Base-by-base conservation (phyloP, 2,888 invertebrate species). In the Malthinus seriepunctatus region DNA sequence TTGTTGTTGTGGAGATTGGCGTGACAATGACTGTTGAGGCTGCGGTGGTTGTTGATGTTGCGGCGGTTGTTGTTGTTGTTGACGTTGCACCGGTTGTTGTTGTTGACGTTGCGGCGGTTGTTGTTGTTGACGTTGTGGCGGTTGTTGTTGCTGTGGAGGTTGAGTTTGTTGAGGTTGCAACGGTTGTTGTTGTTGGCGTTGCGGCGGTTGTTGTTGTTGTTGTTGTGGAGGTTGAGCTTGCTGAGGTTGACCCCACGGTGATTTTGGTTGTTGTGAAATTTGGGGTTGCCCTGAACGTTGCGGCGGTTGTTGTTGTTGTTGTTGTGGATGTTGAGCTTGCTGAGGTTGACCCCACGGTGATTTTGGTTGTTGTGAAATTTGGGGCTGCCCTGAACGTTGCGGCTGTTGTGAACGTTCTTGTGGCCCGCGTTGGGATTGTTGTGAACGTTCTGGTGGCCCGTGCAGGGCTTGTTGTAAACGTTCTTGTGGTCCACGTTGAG, bases 91-190 rank as follows among this genome's bases (percentile, higher is more conserved):
- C 47, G 49, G 53, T 8, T 46, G 53, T 37, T 10, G 55, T 11
- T 60, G 63, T 39, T 38, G 49, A 47, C 37, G 60, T 2, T 39
- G 35, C 34, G 14, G 15, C 37, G 42, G 52, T 42, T 58, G 59
- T 33, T 61, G 59, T 32, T 14, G 62, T 7, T 49, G 45, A 4
- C 23, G 51, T 35, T 53, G 47, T 8, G 8, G 55, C 33, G 56
- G 59, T 31, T 38, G 62, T 47, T 51, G 60, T 23, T 42, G 54
- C 10, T 15, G 47, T 39, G 42, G 42, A 23, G 47, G 51, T 44
- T 54, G 58, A n/a, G 12, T 23, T 31, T 23, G 62, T 35, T 51
- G 57, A 32, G 52, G 60, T 8, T 1, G 8, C 2, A 8, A 8
- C 9, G 8, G 7, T 15, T 39, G 39, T 3, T 14, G 11, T 12